Conservation (phyloP, 2,113 vertebrate species). For the Puffinus mauretanicus region DNA sequence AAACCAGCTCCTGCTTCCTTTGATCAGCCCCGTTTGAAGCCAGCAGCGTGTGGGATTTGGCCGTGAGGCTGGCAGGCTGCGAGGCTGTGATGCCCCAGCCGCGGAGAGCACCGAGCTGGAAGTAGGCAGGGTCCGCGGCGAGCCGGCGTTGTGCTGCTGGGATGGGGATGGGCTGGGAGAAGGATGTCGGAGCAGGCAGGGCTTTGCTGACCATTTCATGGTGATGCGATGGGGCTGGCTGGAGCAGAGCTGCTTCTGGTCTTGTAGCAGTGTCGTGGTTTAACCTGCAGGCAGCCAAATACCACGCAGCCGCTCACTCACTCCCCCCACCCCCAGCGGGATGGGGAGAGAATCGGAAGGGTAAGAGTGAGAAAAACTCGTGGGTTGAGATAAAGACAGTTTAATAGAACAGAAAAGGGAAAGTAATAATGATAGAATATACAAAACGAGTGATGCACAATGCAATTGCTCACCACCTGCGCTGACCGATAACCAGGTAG, state of each 20-base stretch:
- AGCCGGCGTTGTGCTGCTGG: accelerated
- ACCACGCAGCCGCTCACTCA: no score
- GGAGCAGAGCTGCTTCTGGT: not conserved
- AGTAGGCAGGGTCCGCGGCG: not conserved
- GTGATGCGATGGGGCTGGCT: not conserved
- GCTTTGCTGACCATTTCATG: not conserved
- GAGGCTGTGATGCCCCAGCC: not conserved
- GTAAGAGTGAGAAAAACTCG: no score
- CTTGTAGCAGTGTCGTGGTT: not conserved
- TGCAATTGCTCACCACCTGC: no score
- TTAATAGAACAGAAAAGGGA: no score
- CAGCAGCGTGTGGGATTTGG: not conserved
- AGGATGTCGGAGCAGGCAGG: not conserved
- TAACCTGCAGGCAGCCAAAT: no score
- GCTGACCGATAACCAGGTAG: no score
- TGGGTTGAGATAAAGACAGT: no score
- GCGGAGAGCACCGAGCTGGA: accelerated
- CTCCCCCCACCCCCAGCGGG: no score
- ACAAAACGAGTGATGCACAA: no score
- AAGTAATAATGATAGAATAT: no score
- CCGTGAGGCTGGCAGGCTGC: not conserved
- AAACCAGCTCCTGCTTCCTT: not conserved
- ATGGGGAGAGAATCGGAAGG: no score
- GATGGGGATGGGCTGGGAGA: not conserved
- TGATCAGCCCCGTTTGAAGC: not conserved